A percentile compares a stretch with the other conserved stretches of the same genome.
These are phyloP conservation scores for Crocallis elinguaria DNA, from an alignment of 2,888 invertebrate genomes.

Conservation along the genomic window DNA sequence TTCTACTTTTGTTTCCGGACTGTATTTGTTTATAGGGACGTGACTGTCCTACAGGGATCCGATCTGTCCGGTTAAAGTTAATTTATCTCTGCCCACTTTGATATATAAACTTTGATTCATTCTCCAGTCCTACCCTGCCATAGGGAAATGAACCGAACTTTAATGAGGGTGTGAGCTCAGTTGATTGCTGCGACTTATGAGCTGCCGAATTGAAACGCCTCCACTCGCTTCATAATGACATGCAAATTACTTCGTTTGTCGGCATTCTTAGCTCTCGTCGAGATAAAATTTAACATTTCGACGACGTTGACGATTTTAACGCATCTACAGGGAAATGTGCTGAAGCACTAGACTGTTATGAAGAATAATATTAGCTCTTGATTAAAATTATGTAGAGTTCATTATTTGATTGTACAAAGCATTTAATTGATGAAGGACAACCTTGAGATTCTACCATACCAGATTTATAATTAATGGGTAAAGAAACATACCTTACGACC, in stretches of 20 bases:
- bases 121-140: background rate
- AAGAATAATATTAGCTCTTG: too few relatives aligned
- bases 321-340: constrained; percentile 3
- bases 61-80: too few relatives aligned
- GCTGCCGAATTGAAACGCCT: constrained; percentile 54
- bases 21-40: too few relatives aligned
- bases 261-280: constrained; percentile 31
- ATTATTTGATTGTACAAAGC: too few relatives aligned
- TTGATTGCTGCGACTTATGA: constrained; percentile 48
- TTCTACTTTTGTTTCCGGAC: too few relatives aligned
- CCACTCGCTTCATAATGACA: constrained; percentile 53
- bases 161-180: constrained; percentile 49
- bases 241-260: constrained; percentile 54
- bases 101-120: background rate
- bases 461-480: too few relatives aligned
- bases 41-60: too few relatives aligned
- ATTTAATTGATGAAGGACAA: too few relatives aligned
- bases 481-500: too few relatives aligned
- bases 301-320: background rate
- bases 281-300: constrained; percentile 11
- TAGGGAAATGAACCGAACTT: constrained; percentile 38
- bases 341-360: background rate
- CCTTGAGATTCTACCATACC: too few relatives aligned
- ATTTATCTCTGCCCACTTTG: background rate
- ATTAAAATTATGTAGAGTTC: too few relatives aligned